Evolutionary conservation across 2,888 invertebrate species (phyloP).

Genomic region (Steinernema scapterisci): DNA sequence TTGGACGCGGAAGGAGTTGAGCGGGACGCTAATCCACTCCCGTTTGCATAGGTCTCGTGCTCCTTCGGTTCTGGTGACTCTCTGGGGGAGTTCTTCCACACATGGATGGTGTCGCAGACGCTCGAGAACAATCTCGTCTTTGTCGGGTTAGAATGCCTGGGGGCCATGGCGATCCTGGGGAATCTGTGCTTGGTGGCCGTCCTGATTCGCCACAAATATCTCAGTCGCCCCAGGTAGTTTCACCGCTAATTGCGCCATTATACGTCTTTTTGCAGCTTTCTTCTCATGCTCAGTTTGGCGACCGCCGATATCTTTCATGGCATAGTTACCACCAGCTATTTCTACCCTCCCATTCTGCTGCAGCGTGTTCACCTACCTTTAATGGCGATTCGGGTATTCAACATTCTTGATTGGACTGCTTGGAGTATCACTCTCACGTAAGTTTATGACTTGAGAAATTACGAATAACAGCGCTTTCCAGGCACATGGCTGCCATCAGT

Average conservation of each 20-base stretch:
- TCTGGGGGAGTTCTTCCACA: slow-evolving; percentile 12
- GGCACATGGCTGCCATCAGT: slow-evolving; percentile 67
- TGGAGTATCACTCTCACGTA: slow-evolving; percentile 67
- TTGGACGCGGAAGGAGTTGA: no score
- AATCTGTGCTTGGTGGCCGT: slow-evolving; percentile 61
- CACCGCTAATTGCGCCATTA: slow-evolving; percentile 14
- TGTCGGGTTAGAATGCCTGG: slow-evolving; percentile 41
- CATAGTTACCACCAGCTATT: slow-evolving; percentile 62
- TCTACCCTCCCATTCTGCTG: slow-evolving; percentile 64
- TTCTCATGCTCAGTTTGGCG: slow-evolving; percentile 64
- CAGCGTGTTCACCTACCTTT: slow-evolving; percentile 53
- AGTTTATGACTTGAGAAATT: no score
- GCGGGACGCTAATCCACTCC: no score
- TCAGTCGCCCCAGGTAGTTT: slow-evolving; percentile 57
- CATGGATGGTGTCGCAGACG: slow-evolving; percentile 30
- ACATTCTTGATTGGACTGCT: slow-evolving; percentile 67
- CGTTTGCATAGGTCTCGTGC: no score
- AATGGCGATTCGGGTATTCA: slow-evolving; percentile 60
- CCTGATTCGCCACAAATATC: slow-evolving; percentile 60
- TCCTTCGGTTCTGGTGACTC: background rate
- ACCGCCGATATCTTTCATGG: slow-evolving; percentile 66
- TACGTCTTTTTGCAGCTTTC: slow-evolving; percentile 54
- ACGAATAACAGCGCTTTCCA: no score
- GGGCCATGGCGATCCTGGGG: slow-evolving; percentile 59
- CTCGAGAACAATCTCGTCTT: slow-evolving; percentile 24